Conservation (phyloP, 2,888 invertebrate genomes). For the Hirtodrosophila cameraria region DNA sequence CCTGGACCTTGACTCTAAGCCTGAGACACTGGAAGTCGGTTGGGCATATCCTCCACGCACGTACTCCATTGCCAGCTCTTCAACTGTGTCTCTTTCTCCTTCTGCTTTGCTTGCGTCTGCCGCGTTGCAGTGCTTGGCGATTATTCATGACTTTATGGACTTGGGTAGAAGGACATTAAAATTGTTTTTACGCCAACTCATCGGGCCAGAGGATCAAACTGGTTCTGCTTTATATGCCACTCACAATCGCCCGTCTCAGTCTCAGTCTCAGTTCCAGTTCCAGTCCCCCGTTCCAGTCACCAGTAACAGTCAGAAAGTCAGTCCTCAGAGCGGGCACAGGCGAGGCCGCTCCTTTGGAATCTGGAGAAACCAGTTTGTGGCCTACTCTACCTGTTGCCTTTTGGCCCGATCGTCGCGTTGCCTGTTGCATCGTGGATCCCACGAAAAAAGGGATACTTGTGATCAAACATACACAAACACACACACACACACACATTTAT, state of each 20-base stretch:
- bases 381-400: conserved; percentile 68
- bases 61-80: too few relatives aligned
- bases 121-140: conserved; percentile 39
- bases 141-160: conserved; percentile 79
- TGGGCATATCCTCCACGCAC: conserved; percentile 66
- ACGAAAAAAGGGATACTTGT: conserved; percentile 74
- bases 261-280: conserved; percentile 56
- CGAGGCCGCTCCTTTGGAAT: conserved; percentile 63
- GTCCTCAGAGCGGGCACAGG: conserved; percentile 16
- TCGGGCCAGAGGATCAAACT: conserved; percentile 72
- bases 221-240: conserved; percentile 75
- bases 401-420: conserved; percentile 41
- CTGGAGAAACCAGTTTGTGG: conserved; percentile 65
- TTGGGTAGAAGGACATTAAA: conserved; percentile 78
- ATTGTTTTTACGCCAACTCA: conserved; percentile 79
- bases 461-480: conserved; percentile 38
- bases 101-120: conserved; percentile 17
- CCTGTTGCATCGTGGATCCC: conserved; percentile 62
- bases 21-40: conserved; percentile 5
- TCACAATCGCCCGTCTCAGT: conserved; percentile 52
- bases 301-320: conserved; percentile 40
- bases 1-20: conserved; percentile 4
- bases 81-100: not conserved
- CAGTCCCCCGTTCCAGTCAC: conserved; percentile 40
- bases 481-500: conserved; percentile 14